A percentile compares a stretch with the other conserved stretches of the same genome.
Evolutionary conservation across 2,888 invertebrate species (phyloP).

Genomic region (Mechanitis mazaeus): DNA sequence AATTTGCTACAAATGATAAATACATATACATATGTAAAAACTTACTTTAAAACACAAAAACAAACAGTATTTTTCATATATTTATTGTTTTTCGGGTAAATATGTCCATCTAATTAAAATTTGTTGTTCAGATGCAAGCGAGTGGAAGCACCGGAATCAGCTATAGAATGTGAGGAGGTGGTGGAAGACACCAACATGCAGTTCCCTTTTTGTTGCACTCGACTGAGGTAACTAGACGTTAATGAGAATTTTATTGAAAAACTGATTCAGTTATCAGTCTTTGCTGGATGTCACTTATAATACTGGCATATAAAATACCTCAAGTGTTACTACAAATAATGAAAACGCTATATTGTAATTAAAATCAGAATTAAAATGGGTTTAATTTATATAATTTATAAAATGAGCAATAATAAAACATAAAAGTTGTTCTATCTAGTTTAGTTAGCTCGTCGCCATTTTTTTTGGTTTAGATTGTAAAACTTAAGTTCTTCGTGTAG

Average conservation of each 20-base stretch:
- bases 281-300: too few species aligned
- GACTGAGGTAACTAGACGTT: slow-evolving; percentile 48
- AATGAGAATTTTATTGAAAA: not conserved
- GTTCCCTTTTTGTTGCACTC: slow-evolving; percentile 66
- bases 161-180: slow-evolving; percentile 69
- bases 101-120: not conserved
- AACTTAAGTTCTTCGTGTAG: slow-evolving; percentile 33
- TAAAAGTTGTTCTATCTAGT: too few species aligned
- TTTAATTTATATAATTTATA: too few species aligned
- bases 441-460: not conserved
- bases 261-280: too few species aligned
- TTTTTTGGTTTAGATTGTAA: not conserved
- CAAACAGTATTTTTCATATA: not conserved
- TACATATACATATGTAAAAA: too few species aligned
- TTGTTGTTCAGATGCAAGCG: slow-evolving; percentile 53
- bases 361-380: too few species aligned
- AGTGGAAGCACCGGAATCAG: slow-evolving; percentile 67
- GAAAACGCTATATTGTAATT: too few species aligned
- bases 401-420: too few species aligned
- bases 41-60: too few species aligned
- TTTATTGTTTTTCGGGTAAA: not conserved
- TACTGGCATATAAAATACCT: too few species aligned
- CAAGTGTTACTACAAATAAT: too few species aligned
- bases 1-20: too few species aligned
- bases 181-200: slow-evolving; percentile 73